Evolutionary conservation across 2,113 vertebrate genomes (phyloP).

Genomic region (Coregonus clupeaformis): DNA sequence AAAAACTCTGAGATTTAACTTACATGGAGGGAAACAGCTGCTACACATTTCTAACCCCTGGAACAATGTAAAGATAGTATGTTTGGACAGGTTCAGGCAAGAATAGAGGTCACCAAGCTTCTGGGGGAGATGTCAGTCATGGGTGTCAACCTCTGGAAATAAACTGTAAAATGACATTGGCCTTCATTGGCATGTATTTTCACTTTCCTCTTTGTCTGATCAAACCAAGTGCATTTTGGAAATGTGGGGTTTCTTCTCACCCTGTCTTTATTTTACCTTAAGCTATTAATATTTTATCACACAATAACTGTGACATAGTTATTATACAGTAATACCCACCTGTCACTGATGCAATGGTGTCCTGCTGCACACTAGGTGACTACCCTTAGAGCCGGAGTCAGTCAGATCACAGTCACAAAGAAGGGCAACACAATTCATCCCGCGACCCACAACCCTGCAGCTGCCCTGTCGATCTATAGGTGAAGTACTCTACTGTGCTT

Average conservation of each 20-base stretch:
- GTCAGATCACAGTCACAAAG: slow-evolving; percentile 50
- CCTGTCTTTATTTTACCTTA: slow-evolving; percentile 24
- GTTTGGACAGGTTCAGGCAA: slow-evolving; percentile 74
- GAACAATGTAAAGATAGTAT: slow-evolving; percentile 70
- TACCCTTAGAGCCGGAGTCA: slow-evolving; percentile 36
- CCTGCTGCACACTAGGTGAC: slow-evolving; percentile 50
- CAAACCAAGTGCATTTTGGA: background rate
- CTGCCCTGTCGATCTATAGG: slow-evolving; percentile 58
- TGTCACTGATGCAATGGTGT: slow-evolving; percentile 48
- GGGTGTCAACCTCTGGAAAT: slow-evolving; percentile 52
- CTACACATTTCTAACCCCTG: slow-evolving; percentile 70
- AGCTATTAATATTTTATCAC: background rate
- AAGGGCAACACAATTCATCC: slow-evolving; percentile 50
- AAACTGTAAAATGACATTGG: slow-evolving; percentile 46
- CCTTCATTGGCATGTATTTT: slow-evolving; percentile 32
- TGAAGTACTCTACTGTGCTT: slow-evolving; percentile 57
- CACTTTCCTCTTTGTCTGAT: slow-evolving; percentile 1
- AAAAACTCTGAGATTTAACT: slow-evolving; percentile 54
- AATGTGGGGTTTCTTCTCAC: slow-evolving; percentile 24
- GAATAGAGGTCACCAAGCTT: slow-evolving; percentile 67
- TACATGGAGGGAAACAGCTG: slow-evolving; percentile 73
- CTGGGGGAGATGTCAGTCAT: slow-evolving; percentile 60
- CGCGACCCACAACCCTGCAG: slow-evolving; percentile 51
- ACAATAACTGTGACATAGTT: background rate
- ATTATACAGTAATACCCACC: slow-evolving; percentile 42